A percentile compares a stretch with the other conserved stretches of the same genome.
Evolutionary conservation across 2,797 vertebrate species (phyloP).

Genomic region (Chelonia mydas): DNA sequence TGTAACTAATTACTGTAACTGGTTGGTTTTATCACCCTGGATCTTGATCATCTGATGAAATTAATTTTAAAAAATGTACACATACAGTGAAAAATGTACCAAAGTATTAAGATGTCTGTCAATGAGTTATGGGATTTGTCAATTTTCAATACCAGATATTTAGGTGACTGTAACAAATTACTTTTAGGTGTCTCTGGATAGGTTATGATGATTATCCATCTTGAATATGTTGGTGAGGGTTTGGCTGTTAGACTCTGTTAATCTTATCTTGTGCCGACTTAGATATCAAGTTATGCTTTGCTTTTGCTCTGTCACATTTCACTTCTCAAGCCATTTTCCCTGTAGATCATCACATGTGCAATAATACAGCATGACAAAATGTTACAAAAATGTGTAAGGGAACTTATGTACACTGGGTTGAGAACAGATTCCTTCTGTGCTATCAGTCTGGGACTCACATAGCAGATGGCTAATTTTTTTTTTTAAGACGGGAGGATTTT

Average conservation of each 20-base stretch:
- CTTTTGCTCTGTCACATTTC: background rate
- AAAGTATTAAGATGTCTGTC: constrained; percentile 38
- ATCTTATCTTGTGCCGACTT: background rate
- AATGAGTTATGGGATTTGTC: constrained; percentile 55
- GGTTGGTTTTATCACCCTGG: background rate
- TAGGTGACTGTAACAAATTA: constrained; percentile 65
- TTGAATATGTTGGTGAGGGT: background rate
- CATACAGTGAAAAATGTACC: background rate
- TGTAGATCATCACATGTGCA: background rate
- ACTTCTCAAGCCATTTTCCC: background rate
- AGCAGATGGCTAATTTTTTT: background rate
- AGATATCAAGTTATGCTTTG: background rate
- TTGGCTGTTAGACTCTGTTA: background rate
- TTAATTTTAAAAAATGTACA: constrained; percentile 14
- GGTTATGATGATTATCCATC: constrained; percentile 21
- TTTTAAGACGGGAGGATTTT: background rate
- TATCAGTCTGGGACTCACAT: background rate
- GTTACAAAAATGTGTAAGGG: background rate
- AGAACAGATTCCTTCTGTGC: background rate
- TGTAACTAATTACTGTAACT: constrained; percentile 22
- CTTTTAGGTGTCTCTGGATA: constrained; percentile 56
- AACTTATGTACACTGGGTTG: background rate
- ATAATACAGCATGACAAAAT: background rate
- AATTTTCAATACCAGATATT: constrained; percentile 53
- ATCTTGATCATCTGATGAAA: background rate